Conservation (phyloP, 2,797 vertebrate species). For the Knipowitschia caucasica region DNA sequence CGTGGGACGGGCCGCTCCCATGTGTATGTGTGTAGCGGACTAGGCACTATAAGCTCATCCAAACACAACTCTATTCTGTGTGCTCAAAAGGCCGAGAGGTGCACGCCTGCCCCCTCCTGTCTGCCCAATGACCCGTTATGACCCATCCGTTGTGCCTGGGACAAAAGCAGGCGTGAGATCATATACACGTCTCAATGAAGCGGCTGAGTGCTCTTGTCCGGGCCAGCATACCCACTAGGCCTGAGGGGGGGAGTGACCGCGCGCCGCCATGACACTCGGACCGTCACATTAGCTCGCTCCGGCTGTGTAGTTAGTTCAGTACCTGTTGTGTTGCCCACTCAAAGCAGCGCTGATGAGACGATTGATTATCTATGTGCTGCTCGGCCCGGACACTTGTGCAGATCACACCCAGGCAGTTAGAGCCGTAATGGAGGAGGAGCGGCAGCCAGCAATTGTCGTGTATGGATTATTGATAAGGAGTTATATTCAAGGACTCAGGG, state of each 20-base stretch:
- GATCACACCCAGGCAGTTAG: not conserved
- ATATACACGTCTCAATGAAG: slow-evolving; percentile 75
- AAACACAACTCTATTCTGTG: slow-evolving; percentile 22
- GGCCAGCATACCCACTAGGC: slow-evolving; percentile 47
- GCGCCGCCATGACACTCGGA: slow-evolving; percentile 27
- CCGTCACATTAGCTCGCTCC: slow-evolving; percentile 33
- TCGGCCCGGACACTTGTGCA: not conserved
- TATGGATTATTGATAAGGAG: slow-evolving; percentile 5
- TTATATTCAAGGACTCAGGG: not conserved
- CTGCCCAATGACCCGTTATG: slow-evolving; percentile 70
- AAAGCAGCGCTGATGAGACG: slow-evolving; percentile 16
- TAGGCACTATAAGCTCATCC: slow-evolving; percentile 11
- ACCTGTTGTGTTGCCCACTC: slow-evolving; percentile 19
- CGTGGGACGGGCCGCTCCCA: slow-evolving; percentile 35
- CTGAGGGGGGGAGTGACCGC: slow-evolving; percentile 21
- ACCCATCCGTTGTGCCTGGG: slow-evolving; percentile 67
- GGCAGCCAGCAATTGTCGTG: not conserved
- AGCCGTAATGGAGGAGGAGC: not conserved
- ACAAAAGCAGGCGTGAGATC: slow-evolving; percentile 76
- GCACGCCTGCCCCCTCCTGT: not conserved
- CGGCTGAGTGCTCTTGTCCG: slow-evolving; percentile 70
- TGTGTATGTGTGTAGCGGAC: slow-evolving; percentile 12
- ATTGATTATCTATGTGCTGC: slow-evolving; percentile 13
- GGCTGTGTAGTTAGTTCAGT: slow-evolving; percentile 34
- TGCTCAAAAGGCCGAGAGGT: slow-evolving; percentile 23